phyloP scores from a whole-genome alignment of 2,797 vertebrate genomes.

The Loris lydekkerianus region DNA sequence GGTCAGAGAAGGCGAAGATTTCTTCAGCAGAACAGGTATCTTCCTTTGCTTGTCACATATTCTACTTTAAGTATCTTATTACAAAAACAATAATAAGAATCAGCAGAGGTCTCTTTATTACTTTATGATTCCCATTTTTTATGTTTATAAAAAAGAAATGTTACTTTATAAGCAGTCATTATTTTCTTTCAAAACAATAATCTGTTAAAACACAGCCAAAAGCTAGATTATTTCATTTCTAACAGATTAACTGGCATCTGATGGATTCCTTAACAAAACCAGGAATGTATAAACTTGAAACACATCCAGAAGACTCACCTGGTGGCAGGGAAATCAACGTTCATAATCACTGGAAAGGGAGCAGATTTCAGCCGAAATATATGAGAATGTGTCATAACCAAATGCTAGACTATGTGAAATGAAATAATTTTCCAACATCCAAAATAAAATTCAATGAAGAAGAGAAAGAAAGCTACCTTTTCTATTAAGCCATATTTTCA shows the following conservation, averaged over 20 bases:
- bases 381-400: not conserved
- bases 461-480: not conserved
- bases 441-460: slow-evolving; percentile 12
- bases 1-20: not conserved
- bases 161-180: slow-evolving; percentile 46
- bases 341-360: not conserved
- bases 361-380: not conserved
- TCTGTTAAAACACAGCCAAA: not conserved
- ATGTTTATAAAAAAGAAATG: not conserved
- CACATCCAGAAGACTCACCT: not conserved
- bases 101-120: not conserved
- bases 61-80: not conserved
- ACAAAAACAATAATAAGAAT: slow-evolving; percentile 1
- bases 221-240: slow-evolving; percentile 1
- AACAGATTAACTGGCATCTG: not conserved
- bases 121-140: not conserved
- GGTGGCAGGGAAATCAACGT: not conserved
- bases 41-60: not conserved
- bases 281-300: not conserved
- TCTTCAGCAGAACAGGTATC: not conserved
- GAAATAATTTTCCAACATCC: not conserved
- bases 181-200: slow-evolving; percentile 54
- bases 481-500: slow-evolving; percentile 1
- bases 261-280: slow-evolving; percentile 8
- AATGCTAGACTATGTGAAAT: not conserved